Evolutionary conservation across 2,888 invertebrate genomes (phyloP), one percentile per base, ranked within the genome.

Genomic region (Clivina fossor): DNA sequence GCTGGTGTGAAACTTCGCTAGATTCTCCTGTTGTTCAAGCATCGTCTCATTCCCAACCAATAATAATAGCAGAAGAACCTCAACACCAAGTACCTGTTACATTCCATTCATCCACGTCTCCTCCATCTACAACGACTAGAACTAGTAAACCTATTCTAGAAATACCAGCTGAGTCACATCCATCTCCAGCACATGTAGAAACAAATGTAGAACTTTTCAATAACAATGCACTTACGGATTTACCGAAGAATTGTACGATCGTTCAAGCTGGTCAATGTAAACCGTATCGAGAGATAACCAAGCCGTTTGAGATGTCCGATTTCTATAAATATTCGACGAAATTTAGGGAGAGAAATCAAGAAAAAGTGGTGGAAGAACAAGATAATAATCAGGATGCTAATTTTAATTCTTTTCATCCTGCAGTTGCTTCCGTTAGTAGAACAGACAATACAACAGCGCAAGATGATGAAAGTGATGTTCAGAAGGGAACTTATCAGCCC

Each of bases 321-420:
- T 96, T 94, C 73, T 97, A 95, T 73, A 97, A 96, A 74, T 97
- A 97, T 73, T 96, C 95, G 47, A 94, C 93, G 3, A 93, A 94
- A 71, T 93, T 89, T 71, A 82, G 94, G 59, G 86, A 92, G 38
- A 56, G 33, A 19, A 55, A 55, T 24, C 38, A 38, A 3, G 55
- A 56, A 1, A 65, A 65, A 50, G 41, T 50, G 13, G 38, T 33
- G 11, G 51, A 60, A 41, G 56, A 63, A 35, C 49, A 49, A 32
- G 43, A 53, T 16, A 59, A 56, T 49, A 47, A 22, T 35, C 9
- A 11, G 18, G 15, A 28, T 35, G 7, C 16, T 9, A 11, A 22
- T 40, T 40, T 40, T 40, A 19, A 22, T 33, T 4, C 20, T 13
- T n/a, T 15, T 1, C 9, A 13, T 4, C 4, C 28, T 40, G 30